Evolutionary conservation across 2,888 invertebrate genomes (phyloP).

Genomic region (Dynastes hyllus): DNA sequence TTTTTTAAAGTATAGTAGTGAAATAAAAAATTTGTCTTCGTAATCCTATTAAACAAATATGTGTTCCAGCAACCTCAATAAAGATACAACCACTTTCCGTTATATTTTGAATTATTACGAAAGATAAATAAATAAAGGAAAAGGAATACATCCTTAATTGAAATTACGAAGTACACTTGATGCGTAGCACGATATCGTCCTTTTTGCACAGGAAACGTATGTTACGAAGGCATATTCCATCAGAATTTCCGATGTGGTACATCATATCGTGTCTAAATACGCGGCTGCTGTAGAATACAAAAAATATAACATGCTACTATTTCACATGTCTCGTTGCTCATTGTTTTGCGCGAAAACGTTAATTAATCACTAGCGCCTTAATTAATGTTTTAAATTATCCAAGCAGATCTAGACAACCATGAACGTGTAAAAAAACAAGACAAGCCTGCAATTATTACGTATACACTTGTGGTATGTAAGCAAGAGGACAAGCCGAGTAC

Average conservation of each 20-base stretch:
- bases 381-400: slow-evolving; percentile 40
- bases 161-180: neutral
- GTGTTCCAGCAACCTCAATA: too few species aligned
- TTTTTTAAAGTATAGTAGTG: too few species aligned
- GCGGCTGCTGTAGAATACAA: slow-evolving; percentile 8
- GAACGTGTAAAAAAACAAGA: slow-evolving; percentile 27
- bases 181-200: neutral
- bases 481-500: neutral
- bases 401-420: slow-evolving; percentile 45
- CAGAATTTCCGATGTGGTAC: neutral
- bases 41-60: too few species aligned
- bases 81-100: neutral
- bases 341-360: slow-evolving; percentile 37
- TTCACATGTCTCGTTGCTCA: slow-evolving; percentile 42
- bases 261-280: neutral
- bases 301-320: slow-evolving; percentile 19
- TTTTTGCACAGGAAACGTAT: slow-evolving; percentile 6
- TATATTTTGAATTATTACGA: neutral
- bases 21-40: too few species aligned
- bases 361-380: slow-evolving; percentile 43
- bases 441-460: slow-evolving; percentile 31
- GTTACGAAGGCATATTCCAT: neutral
- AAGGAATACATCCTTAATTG: neutral
- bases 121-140: neutral
- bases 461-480: neutral